These are phyloP conservation scores for Drymodes brunneopygia DNA, from an alignment of 2,113 vertebrate genomes.

Conservation along the genomic window DNA sequence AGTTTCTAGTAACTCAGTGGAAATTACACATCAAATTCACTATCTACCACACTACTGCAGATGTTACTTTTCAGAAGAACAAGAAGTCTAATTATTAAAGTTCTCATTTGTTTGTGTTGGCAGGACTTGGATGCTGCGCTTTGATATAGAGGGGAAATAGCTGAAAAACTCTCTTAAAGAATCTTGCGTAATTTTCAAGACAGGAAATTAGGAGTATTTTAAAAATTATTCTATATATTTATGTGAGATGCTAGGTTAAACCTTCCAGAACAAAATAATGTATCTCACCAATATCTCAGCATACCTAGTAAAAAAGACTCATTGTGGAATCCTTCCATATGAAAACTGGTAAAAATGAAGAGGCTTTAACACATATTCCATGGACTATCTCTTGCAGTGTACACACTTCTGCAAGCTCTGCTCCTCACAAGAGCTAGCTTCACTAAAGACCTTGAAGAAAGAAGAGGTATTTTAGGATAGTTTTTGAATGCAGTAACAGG, in stretches of 20 bases:
- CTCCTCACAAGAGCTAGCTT: neutral
- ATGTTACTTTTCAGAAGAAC: neutral
- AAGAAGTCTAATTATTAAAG: neutral
- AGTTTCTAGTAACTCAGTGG: neutral
- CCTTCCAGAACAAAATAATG: neutral
- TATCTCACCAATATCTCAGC: neutral
- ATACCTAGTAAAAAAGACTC: neutral
- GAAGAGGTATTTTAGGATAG: neutral
- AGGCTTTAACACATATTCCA: neutral
- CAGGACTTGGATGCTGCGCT: neutral
- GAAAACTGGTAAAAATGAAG: neutral
- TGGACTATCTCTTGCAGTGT: fast-evolving
- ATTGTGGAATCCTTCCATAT: neutral
- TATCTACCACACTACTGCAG: neutral
- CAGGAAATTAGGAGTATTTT: neutral
- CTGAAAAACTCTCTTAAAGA: neutral
- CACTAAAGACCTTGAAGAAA: neutral
- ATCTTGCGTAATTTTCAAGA: neutral
- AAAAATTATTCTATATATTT: neutral
- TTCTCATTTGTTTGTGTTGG: slow-evolving; percentile 5
- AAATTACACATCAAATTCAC: neutral
- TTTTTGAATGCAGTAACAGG: neutral
- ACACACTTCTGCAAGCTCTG: neutral
- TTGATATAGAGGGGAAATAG: neutral
- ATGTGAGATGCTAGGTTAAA: neutral